Base-by-base conservation (phyloP, 2,797 vertebrate genomes). In the Molossus molossus region DNA sequence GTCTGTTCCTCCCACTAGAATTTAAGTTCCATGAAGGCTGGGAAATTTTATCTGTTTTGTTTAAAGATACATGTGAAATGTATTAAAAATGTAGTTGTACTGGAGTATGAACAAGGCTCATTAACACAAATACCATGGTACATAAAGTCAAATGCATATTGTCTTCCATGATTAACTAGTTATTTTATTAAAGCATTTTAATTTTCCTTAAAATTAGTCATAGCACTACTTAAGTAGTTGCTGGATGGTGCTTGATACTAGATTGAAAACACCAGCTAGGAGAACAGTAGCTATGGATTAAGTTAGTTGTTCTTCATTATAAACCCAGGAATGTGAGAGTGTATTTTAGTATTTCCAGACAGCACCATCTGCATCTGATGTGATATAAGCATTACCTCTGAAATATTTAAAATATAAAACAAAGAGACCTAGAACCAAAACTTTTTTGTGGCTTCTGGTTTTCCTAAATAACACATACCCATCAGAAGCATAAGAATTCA, bases 281-380 rank as follows among this genome's bases (percentile, higher is more conserved):
- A 91, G 83, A 93, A 90, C 11, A 60, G 25, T 48, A 58, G 48
- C 85, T 90, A 48, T 2, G 18, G 29, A 3, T 70, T 75, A 65
- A 48, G 76, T 94, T 89, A 60, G 69, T 91, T 75, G 11, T 55
- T 86, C 33, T 95, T 95, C 77, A 67, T 85, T 91, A 60, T 92
- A 75, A 92, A 70, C 40, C 18, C 50, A 77, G 81, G 45, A 90
- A 90, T 95, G 11, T 92, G 60, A 77, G 29, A 37, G 33, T 86
- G 7, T 45, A 60, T 94, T 80, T 84, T 84, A 81, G 67, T 11
- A 29, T 81, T 89, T 91, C 76, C 76, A 82, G 60, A 40, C 60
- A 73, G 33, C 9, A 29, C 9, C 73, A 29, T 82, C 72, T 88
- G 77, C 76, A 48, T 65, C 29, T 96, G 84, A 69, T 65, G 33